Base-by-base conservation (phyloP, 64 coral and sea anemone species). In the Astreopora myriophthalma region DNA sequence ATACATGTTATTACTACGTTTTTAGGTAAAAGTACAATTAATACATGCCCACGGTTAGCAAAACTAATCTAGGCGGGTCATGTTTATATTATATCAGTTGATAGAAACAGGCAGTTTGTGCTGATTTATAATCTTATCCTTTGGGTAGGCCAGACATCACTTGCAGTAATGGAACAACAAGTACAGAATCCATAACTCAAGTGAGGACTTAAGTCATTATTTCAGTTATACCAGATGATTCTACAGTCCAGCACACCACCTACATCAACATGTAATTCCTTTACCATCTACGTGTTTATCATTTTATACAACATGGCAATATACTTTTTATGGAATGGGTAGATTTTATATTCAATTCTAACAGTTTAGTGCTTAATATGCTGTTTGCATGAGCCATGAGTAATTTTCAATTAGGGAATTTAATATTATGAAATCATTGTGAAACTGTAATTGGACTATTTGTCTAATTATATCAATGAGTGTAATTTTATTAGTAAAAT, bases 361-460 rank as follows among this genome's bases (percentile, higher is more conserved):
- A 17, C 57, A 62, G 57, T 62, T 62, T 62, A 62, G 57, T 3
- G 57, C 57, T 62, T 62, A 62, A 62, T 62, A 62, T 62, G 57
- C 57, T 65, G 62, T 65, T 65, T 65, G 22, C 62, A 65, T 65
- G 22, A 65, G 62, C 62, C 62, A 65, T 65, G 62, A 65, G 62
- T 65, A 24, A 65, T 24, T 65, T 65, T 65, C 22, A 24, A n/a
- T 65, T 65, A 65, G 62, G 20, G 20, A n/a, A 65, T 65, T 65
- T 26, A 65, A 65, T 65, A 65, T 65, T 27, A 65, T 65, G 17
- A 65, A 65, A 65, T 65, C 62, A 65, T 65, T 24, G 19, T 65
- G 62, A 65, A 65, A 65, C 62, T 65, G n/a, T 65, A 65, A 65
- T 65, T 65, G 62, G 62, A 65, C 62, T 65, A 65, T 65, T 65